phyloP scores from a whole-genome alignment of 2,888 invertebrate genomes.

The Athrips mouffetella region DNA sequence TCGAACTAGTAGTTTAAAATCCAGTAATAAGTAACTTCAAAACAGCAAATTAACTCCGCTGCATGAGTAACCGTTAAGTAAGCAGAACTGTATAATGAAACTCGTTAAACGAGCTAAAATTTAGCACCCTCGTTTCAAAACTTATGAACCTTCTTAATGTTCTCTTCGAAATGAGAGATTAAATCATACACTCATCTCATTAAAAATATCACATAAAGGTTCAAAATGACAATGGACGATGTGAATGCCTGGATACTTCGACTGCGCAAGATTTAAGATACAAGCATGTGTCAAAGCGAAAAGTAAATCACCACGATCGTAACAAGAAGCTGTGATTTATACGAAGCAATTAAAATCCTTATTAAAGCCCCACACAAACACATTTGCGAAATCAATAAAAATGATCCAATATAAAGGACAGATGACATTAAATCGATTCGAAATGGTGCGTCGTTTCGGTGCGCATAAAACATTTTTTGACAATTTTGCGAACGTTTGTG shows the following conservation, averaged over 20 bases:
- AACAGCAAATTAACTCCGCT: no score
- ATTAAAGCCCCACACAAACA: conserved; percentile 44
- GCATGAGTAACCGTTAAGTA: no score
- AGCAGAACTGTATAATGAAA: neutral
- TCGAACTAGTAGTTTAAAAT: no score
- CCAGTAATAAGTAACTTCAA: no score
- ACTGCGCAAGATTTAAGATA: conserved; percentile 59
- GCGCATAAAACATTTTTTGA: conserved; percentile 68
- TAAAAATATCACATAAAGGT: conserved; percentile 63
- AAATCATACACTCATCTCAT: conserved; percentile 60
- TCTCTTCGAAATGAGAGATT: conserved; percentile 40
- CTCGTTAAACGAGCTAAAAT: conserved; percentile 7
- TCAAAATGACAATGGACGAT: conserved; percentile 60
- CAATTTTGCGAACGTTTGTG: conserved; percentile 49
- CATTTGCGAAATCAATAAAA: conserved; percentile 35
- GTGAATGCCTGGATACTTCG: conserved; percentile 35
- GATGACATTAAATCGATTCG: conserved; percentile 69
- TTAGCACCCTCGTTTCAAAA: conserved; percentile 30
- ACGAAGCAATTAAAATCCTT: conserved; percentile 70
- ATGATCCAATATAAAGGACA: conserved; percentile 36
- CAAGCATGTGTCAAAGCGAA: conserved; percentile 64
- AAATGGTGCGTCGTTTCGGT: conserved; percentile 42
- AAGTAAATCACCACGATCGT: conserved; percentile 72
- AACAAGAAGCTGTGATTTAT: conserved; percentile 72
- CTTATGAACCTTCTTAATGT: conserved; percentile 39